Percentiles rank a stretch among this genome's conserved stretches.
phyloP scores from a whole-genome alignment of 1,140 invertebrate species.

The Rhynchophorus ferrugineus region DNA sequence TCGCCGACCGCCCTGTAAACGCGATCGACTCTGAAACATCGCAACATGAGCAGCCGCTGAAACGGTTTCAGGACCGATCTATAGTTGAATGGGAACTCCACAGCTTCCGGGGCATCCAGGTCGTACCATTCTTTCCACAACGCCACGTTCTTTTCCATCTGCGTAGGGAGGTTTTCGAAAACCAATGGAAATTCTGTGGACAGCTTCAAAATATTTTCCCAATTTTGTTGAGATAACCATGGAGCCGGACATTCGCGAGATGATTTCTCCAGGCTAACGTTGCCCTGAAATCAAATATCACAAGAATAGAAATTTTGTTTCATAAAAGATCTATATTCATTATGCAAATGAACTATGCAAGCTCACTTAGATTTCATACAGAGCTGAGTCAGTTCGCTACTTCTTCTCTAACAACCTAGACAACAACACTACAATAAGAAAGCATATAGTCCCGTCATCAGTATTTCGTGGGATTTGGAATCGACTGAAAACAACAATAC shows the following conservation, averaged over 20 bases:
- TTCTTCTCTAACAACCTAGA: no score
- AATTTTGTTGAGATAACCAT: slow-evolving; percentile 65
- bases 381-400: no score
- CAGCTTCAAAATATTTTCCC: slow-evolving; percentile 74
- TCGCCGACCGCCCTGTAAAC: slow-evolving; percentile 72
- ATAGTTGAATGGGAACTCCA: slow-evolving; percentile 61
- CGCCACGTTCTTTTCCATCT: slow-evolving; percentile 51
- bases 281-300: slow-evolving; percentile 44
- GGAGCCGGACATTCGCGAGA: slow-evolving; percentile 52
- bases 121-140: slow-evolving; percentile 81
- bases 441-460: no score
- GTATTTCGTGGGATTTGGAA: no score
- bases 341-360: no score
- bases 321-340: no score
- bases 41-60: slow-evolving; percentile 69
- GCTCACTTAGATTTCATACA: no score
- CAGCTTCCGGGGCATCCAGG: slow-evolving; percentile 65
- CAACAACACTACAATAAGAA: no score
- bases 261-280: slow-evolving; percentile 67
- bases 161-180: slow-evolving; percentile 58
- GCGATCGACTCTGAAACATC: slow-evolving; percentile 80
- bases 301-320: not conserved
- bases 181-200: slow-evolving; percentile 56
- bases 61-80: slow-evolving; percentile 56
- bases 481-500: no score